phyloP scores from a whole-genome alignment of 2,113 vertebrate genomes.

The Neodontobutis hainanensis region DNA sequence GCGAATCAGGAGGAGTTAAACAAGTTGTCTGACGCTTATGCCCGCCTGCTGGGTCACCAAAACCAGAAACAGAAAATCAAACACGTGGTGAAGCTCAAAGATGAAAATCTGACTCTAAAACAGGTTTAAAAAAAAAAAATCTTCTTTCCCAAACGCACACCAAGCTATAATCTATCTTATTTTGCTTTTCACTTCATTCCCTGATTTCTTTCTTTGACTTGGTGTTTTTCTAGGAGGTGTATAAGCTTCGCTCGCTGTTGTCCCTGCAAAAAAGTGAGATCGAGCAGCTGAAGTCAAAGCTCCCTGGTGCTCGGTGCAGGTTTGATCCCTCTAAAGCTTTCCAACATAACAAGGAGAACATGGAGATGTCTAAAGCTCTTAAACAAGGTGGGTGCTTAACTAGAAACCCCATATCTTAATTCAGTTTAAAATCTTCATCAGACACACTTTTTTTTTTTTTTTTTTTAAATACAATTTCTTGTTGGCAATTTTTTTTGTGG shows the following conservation, averaged over 20 bases:
- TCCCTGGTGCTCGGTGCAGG: conserved; percentile 55
- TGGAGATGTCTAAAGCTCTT: conserved; percentile 72
- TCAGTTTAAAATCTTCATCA: not conserved
- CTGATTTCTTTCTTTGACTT: not conserved
- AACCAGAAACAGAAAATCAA: conserved; percentile 98
- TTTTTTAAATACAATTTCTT: not conserved
- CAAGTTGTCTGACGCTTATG: conserved; percentile 88
- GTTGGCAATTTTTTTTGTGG: not conserved
- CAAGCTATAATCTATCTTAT: not conserved
- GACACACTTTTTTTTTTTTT: not conserved
- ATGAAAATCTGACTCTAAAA: conserved; percentile 88
- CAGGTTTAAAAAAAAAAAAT: conserved; percentile 75
- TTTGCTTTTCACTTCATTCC: not conserved
- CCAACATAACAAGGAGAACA: conserved; percentile 90
- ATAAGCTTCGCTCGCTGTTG: conserved; percentile 81
- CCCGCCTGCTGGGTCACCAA: conserved; percentile 91
- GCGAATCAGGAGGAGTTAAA: conserved; percentile 89
- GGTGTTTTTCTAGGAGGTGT: conserved; percentile 80
- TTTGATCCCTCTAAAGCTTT: conserved; percentile 94
- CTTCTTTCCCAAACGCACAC: not conserved
- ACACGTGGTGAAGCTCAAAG: conserved; percentile 93
- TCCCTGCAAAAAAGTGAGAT: conserved; percentile 80
- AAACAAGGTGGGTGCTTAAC: conserved; percentile 79
- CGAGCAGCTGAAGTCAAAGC: conserved; percentile 76
- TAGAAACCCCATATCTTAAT: not conserved